phyloP scores from a whole-genome alignment of 1,140 invertebrate species.

The Papilio dardanus region DNA sequence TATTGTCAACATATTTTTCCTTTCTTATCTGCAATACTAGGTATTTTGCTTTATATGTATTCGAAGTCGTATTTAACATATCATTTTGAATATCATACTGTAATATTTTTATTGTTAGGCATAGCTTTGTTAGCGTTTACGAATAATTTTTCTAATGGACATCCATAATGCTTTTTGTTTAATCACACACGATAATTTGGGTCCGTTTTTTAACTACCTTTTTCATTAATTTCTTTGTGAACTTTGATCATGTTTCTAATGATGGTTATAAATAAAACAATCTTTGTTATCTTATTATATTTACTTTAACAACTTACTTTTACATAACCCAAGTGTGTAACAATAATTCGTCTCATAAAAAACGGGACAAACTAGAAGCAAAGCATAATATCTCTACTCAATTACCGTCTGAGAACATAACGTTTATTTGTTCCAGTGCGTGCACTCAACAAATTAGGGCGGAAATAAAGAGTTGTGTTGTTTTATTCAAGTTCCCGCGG shows the following conservation, averaged over 20 bases:
- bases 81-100: background rate
- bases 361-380: background rate
- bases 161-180: no score
- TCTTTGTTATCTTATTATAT: no score
- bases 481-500: conserved; percentile 43
- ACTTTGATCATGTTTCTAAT: no score
- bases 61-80: background rate
- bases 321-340: background rate
- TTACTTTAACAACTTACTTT: no score
- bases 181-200: no score
- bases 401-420: conserved; percentile 55
- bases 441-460: conserved; percentile 56
- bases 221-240: background rate
- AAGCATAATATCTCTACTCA: conserved; percentile 37
- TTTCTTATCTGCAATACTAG: background rate
- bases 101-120: background rate
- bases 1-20: conserved; percentile 17
- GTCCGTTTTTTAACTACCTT: no score
- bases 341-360: background rate
- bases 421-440: conserved; percentile 58
- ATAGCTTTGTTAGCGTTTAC: background rate
- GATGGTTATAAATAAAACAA: no score
- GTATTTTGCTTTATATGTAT: background rate
- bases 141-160: background rate
- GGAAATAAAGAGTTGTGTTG: conserved; percentile 46